Evolutionary conservation across 2,888 invertebrate species (phyloP).

Genomic region (Apodemia zela): DNA sequence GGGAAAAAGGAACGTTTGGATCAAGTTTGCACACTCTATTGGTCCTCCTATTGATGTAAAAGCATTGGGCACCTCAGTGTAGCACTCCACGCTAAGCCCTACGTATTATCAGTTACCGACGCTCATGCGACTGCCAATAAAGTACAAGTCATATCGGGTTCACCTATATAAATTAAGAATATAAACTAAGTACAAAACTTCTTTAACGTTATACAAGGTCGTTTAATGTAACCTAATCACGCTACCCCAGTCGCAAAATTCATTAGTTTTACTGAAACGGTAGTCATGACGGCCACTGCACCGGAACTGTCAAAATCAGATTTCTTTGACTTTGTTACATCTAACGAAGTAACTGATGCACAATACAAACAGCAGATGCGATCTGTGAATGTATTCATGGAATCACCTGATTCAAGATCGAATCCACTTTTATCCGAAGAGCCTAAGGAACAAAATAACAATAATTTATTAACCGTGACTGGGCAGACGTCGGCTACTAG

Average conservation of each 20-base stretch:
- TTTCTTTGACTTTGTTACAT: constrained; percentile 93
- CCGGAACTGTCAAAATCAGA: constrained; percentile 93
- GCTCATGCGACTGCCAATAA: constrained; percentile 77
- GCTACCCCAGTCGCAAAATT: constrained; percentile 50
- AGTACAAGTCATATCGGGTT: constrained; percentile 79
- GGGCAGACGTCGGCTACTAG: constrained; percentile 48
- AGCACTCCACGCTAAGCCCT: constrained; percentile 52
- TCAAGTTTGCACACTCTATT: constrained; percentile 74
- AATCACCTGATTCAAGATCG: constrained; percentile 76
- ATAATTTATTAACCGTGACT: constrained; percentile 71
- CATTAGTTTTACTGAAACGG: constrained; percentile 76
- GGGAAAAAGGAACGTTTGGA: constrained; percentile 77
- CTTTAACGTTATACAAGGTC: constrained; percentile 24
- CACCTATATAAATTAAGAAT: constrained; percentile 69
- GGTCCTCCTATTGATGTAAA: constrained; percentile 67
- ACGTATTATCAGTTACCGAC: constrained; percentile 73
- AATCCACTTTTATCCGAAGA: constrained; percentile 74
- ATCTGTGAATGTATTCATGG: constrained; percentile 84
- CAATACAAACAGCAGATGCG: constrained; percentile 86
- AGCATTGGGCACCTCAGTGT: constrained; percentile 56
- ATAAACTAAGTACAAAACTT: constrained; percentile 72
- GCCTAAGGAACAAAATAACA: constrained; percentile 82
- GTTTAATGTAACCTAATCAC: constrained; percentile 50
- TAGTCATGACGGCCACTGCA: constrained; percentile 93
- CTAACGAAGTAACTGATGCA: constrained; percentile 87